These are phyloP conservation scores for Phenganax subtilis DNA, from an alignment of 92 coral and sea anemone genomes.

Conservation along the genomic window DNA sequence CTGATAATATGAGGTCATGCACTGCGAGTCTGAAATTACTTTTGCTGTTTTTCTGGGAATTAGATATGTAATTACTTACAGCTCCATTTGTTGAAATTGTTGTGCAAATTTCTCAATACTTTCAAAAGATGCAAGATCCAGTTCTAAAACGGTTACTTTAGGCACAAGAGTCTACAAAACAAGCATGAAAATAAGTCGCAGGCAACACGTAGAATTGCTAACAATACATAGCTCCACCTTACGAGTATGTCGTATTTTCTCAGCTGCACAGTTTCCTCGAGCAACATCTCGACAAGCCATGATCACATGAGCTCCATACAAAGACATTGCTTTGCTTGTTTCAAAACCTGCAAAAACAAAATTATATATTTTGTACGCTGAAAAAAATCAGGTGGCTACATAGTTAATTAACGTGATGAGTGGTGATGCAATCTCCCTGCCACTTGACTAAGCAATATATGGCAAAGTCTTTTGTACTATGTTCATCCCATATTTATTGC, in stretches of 20 bases:
- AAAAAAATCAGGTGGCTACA: background rate
- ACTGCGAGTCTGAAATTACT: no score
- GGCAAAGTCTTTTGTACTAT: no score
- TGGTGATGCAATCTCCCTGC: no score
- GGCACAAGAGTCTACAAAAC: constrained; percentile 53
- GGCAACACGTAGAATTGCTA: background rate
- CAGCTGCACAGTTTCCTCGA: constrained; percentile 60
- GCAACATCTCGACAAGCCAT: constrained; percentile 79
- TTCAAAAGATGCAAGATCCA: constrained; percentile 80
- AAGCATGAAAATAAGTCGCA: background rate
- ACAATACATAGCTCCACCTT: constrained; percentile 38
- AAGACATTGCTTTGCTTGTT: constrained; percentile 71
- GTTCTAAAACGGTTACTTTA: constrained; percentile 56
- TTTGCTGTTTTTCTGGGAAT: background rate
- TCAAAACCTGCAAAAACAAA: constrained; percentile 63
- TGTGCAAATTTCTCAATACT: constrained; percentile 74
- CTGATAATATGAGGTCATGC: no score
- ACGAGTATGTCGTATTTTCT: constrained; percentile 52
- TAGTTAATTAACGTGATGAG: no score
- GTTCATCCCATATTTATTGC: no score
- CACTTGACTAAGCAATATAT: no score
- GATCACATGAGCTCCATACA: constrained; percentile 81
- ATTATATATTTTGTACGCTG: background rate
- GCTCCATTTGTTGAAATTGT: constrained; percentile 60
- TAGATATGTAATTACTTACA: constrained; percentile 50